phyloP scores from a whole-genome alignment of 1,140 invertebrate genomes.

The Maconellicoccus hirsutus region DNA sequence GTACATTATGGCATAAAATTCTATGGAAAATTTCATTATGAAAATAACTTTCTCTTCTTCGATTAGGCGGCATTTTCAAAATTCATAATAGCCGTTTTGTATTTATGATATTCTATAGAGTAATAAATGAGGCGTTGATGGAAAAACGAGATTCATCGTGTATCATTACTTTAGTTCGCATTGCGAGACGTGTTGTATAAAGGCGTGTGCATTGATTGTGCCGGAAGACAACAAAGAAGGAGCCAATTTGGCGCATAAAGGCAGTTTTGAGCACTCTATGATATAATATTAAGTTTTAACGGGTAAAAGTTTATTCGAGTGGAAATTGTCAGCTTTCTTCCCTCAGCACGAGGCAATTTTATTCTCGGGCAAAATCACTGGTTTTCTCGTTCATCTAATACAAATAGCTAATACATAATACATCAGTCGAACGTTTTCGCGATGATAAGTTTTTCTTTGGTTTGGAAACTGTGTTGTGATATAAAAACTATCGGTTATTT shows the following conservation, averaged over 20 bases:
- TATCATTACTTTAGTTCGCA: constrained; percentile 9
- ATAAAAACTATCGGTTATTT: background rate
- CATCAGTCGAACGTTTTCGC: constrained; percentile 18
- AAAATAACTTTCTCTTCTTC: background rate
- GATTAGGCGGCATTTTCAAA: background rate
- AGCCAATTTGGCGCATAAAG: constrained; percentile 22
- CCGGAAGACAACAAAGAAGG: constrained; percentile 20
- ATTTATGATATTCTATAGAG: background rate
- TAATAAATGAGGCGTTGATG: constrained; percentile 6
- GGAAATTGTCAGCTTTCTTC: constrained; percentile 17
- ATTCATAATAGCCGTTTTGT: background rate
- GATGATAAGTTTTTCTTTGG: constrained; percentile 2
- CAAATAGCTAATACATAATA: constrained; percentile 19
- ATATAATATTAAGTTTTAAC: constrained; percentile 14
- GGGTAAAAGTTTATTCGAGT: constrained; percentile 15
- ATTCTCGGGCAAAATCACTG: constrained; percentile 15
- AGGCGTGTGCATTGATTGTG: constrained; percentile 12
- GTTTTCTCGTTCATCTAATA: constrained; percentile 18
- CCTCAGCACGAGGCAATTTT: constrained; percentile 13
- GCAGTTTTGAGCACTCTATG: constrained; percentile 16
- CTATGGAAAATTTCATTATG: background rate
- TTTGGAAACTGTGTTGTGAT: background rate
- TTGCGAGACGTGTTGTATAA: constrained; percentile 12
- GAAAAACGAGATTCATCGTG: constrained; percentile 1
- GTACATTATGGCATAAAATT: background rate